These are phyloP conservation scores for Drosophila aff. DNA, from an alignment of 1,140 invertebrate genomes.

Conservation along the genomic window DNA sequence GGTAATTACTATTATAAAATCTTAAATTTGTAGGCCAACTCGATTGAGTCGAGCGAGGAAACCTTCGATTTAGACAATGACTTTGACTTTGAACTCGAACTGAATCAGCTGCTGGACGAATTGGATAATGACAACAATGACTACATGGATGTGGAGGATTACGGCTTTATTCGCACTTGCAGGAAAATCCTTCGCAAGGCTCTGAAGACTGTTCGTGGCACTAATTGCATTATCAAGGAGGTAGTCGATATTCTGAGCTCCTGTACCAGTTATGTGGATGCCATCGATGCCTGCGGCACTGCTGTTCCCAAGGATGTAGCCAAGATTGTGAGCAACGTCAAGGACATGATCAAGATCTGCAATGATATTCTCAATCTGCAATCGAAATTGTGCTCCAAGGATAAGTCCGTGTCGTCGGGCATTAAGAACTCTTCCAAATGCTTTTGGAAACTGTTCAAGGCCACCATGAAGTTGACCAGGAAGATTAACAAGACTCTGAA, in stretches of 20 bases:
- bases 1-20: too few relatives aligned
- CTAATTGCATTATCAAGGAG: conserved; percentile 64
- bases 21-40: background rate
- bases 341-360: conserved; percentile 50
- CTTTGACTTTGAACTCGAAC: background rate
- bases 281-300: conserved; percentile 49
- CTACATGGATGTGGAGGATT: conserved; percentile 51
- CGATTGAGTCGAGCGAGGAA: background rate
- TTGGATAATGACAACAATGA: conserved; percentile 37
- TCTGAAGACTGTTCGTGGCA: conserved; percentile 54
- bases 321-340: conserved; percentile 49
- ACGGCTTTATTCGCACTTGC: conserved; percentile 34
- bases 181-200: conserved; percentile 26
- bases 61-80: background rate
- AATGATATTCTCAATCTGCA: conserved; percentile 49
- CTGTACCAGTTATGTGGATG: conserved; percentile 53
- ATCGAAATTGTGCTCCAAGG: conserved; percentile 34
- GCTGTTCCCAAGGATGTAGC: conserved; percentile 61
- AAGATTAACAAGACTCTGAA: conserved; percentile 39
- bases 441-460: conserved; percentile 32
- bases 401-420: background rate
- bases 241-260: conserved; percentile 33
- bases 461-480: conserved; percentile 28
- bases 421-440: conserved; percentile 23
- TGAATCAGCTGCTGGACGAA: conserved; percentile 30